Evolutionary conservation across 2,113 vertebrate species (phyloP), one percentile per base, ranked within the genome.

Genomic region (Ceyx cyanopectus): DNA sequence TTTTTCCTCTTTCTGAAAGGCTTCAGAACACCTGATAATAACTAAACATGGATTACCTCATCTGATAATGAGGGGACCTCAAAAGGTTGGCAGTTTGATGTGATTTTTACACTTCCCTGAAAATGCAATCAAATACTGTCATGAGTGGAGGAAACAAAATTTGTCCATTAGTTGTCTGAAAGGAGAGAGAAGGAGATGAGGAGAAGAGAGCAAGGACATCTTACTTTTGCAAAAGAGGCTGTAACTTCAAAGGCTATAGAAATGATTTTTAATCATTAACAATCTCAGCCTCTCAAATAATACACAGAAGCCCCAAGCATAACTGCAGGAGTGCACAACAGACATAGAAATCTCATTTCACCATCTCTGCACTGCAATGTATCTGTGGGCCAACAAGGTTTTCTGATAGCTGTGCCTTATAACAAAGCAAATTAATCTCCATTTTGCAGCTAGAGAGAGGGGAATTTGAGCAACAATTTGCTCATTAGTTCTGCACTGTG

Each of bases 391-490:
- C 78, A 81, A 26, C 43, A 73, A 93, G 48, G 21, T 23, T 92
- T 50, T 91, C 89, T 89, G 91, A 92, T 90, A 90, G 37, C 75
- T 74, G 22, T 69, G 57, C 43, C 46, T 73, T 81, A 67, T 34
- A 97, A 69, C 45, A 92, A 85, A 95, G 74, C 9, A 91, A 92
- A 95, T 94, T 90, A 92, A 95, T 95, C 91, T 95, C 81, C 60
- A 81, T 92, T 92, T 92, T 95, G 65, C 74, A 85, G 85, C 51
- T 89, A 94, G 53, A 87, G 61, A 76, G 65, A 84, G 60, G 12
- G 48, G 74, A 80, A 61, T 96, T 91, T 89, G 87, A 73, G 51
- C 27, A 68, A 69, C 57, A 56, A 51, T 70, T 83, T 63, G 23
- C 45, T 94, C 81, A 50, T 96, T 90, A 92, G 93, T 93, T 95